phyloP scores from a whole-genome alignment of 2,797 vertebrate species.

The Atherinosoma microstoma region DNA sequence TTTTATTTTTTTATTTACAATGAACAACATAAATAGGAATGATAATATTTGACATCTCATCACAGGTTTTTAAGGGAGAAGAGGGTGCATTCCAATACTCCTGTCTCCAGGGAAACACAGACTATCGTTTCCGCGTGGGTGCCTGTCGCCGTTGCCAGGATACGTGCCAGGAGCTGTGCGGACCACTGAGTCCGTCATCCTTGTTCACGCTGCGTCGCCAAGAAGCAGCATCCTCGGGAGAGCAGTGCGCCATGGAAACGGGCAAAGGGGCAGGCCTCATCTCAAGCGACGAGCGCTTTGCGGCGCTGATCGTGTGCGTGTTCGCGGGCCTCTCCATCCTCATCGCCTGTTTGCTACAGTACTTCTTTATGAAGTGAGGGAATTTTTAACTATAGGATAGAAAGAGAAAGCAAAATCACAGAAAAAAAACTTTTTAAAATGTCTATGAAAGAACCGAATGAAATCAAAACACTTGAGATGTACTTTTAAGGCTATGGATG shows the following conservation, averaged over 20 bases:
- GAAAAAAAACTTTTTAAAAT: slow-evolving; percentile 56
- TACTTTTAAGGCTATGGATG: slow-evolving; percentile 87
- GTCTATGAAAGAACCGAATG: slow-evolving; percentile 74
- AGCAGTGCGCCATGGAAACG: slow-evolving; percentile 77
- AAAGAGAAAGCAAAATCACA: slow-evolving; percentile 78
- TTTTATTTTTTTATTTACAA: too few species aligned
- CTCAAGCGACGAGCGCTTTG: slow-evolving; percentile 95
- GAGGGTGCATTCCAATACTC: slow-evolving; percentile 92
- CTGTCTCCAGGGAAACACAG: slow-evolving; percentile 94
- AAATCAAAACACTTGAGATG: slow-evolving; percentile 85
- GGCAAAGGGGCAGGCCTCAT: slow-evolving; percentile 86
- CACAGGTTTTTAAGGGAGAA: slow-evolving; percentile 95
- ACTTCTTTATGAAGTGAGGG: slow-evolving; percentile 98
- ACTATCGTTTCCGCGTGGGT: slow-evolving; percentile 96
- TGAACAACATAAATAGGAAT: too few species aligned
- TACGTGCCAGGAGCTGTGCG: slow-evolving; percentile 94
- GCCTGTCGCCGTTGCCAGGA: slow-evolving; percentile 93
- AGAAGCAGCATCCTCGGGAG: slow-evolving; percentile 81
- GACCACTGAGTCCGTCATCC: slow-evolving; percentile 93
- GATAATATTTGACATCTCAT: not conserved
- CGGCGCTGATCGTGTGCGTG: slow-evolving; percentile 92
- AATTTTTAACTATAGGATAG: slow-evolving; percentile 76
- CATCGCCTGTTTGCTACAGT: slow-evolving; percentile 97
- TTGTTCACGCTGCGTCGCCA: slow-evolving; percentile 88
- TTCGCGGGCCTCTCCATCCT: slow-evolving; percentile 93